Base-by-base conservation (phyloP, 1,140 invertebrate genomes). In the Liolophura sinensis region DNA sequence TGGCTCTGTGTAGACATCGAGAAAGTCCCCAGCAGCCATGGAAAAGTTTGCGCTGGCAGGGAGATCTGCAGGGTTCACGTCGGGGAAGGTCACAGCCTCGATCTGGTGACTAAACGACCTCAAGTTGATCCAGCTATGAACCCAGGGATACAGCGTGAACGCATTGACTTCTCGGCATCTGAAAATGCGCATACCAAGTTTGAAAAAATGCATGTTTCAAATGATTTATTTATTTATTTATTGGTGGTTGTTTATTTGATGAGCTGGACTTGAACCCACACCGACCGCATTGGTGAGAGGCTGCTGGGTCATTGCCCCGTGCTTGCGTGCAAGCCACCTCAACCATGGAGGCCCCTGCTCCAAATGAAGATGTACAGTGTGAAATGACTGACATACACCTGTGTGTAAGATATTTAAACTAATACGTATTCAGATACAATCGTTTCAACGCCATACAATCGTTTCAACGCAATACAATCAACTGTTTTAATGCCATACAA, bases 11-110 rank as follows among this genome's bases (percentile, higher is more conserved):
- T 84, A 87, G 75, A 94, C 92, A 85, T 96, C 92, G 9, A 95
- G 82, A 78, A 96, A 97, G 79, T 96, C 94, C 6, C 95, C 97
- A 57, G 96, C 97, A 14, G 93, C 92, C 92, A 99, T 99, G 11
- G 94, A 96, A 84, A 99, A 97, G 76, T 91, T 78, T 65, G 88
- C 86, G 73, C 88, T 86, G 67, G 86, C 84, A 60, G 89, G 89
- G 69, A 90, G 84, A 77, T 89, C 75, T 77, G 87, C 82, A 4
- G 95, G 94, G 78, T 93, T 90, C 0, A 96, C 90, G 83, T 99
- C 97, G 0, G 97, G 97, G 86, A 99, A 97, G 16, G 80, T 88
- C 12, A 94, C 89, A 0, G 88, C 85, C 58, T 88, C 85, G 1
- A 92, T 88, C 84, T 98, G 95, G 84, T 98, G 91, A 59, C 90